Evolutionary conservation across 2,113 vertebrate genomes (phyloP), one percentile per base, ranked within the genome.

Genomic region (Pipa parva): DNA sequence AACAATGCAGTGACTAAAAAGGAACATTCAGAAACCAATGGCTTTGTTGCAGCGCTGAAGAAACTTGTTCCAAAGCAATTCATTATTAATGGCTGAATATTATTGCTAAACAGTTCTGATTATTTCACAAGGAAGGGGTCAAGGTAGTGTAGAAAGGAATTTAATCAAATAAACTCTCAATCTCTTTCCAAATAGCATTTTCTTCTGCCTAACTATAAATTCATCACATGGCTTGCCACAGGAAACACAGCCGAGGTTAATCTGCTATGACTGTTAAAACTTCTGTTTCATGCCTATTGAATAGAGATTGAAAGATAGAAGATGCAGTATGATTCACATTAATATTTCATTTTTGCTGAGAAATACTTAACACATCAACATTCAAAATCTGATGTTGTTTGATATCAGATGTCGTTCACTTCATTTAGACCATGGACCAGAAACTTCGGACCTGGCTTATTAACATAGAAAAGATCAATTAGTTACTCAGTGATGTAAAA

Each of bases 261-360:
- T 95, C 90, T 90, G 83, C 87, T 90, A 90, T 86, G 91, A 95
- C 93, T 95, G 92, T 94, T 94, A 90, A 96, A 97, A 97, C 91
- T 92, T 91, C 87, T 77, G 69, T 75, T 83, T 86, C 87, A 88
- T 74, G 86, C 86, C 81, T 75, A 72, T 72, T 80, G 89, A 92
- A 92, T 92, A 81, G 85, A 81, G 85, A 91, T 61, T 91, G 86
- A 68, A 74, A 73, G 74, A 56, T 18, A 42, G 85, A 84, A 80
- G 76, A 3, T 74, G 63, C 50, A 73, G 77, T 84, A 76, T 80
- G 80, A 80, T 74, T 76, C 73, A 85, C 89, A 90, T 68, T 72
- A 60, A 69, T 64, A 37, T 61, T 71, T 57, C 3, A 73, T 42
- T 61, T 70, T 56, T 65, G 26, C 31, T 28, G 11, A 0, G 36